These are phyloP conservation scores for Tursiops truncatus DNA, from an alignment of 2,113 vertebrate species.

Conservation along the genomic window DNA sequence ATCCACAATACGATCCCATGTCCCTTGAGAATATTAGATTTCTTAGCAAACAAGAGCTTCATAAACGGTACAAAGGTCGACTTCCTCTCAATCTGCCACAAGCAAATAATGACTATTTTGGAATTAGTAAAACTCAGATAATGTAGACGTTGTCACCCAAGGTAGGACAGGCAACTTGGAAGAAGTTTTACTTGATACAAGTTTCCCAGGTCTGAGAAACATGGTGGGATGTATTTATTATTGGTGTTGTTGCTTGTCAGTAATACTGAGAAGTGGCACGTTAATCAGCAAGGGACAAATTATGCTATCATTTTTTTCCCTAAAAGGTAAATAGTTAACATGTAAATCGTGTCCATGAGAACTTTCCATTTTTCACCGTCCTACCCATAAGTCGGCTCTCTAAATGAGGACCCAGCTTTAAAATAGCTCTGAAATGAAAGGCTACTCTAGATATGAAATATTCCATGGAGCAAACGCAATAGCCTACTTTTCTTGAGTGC, in stretches of 20 bases:
- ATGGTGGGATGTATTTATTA: background rate
- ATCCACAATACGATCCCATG: background rate
- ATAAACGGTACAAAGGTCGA: background rate
- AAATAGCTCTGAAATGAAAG: constrained; percentile 49
- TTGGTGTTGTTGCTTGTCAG: background rate
- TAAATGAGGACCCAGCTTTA: constrained; percentile 3
- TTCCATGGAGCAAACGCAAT: constrained; percentile 6
- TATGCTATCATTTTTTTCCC: background rate
- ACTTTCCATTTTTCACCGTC: background rate
- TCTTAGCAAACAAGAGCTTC: background rate
- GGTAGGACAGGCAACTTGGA: background rate
- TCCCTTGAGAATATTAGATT: background rate
- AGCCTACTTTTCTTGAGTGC: constrained; percentile 10
- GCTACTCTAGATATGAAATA: background rate
- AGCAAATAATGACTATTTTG: background rate
- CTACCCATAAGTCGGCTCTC: background rate
- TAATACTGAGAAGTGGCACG: background rate
- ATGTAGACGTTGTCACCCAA: background rate
- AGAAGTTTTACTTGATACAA: background rate
- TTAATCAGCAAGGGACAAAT: background rate
- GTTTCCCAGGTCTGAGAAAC: background rate
- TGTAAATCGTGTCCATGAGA: background rate
- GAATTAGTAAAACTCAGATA: background rate
- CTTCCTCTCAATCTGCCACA: background rate
- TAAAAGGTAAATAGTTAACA: background rate